Conservation (phyloP, 2,113 vertebrate species). For the Sprattus sprattus region DNA sequence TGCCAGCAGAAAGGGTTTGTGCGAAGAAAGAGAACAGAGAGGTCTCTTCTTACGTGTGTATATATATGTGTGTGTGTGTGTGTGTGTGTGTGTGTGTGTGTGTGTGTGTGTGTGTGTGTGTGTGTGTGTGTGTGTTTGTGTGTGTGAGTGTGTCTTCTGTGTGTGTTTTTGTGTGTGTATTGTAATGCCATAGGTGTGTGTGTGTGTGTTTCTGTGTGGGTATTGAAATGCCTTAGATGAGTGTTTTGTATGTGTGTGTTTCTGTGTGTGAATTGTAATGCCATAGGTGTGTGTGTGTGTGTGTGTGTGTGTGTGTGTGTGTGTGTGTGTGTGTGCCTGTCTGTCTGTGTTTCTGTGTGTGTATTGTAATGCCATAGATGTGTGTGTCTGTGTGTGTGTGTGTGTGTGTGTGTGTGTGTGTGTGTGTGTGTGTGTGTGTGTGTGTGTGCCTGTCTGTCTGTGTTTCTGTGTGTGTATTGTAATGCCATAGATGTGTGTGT, state of each 20-base stretch:
- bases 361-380: not conserved
- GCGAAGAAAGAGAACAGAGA: not conserved
- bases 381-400: not conserved
- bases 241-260: not conserved
- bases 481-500: slow-evolving; percentile 37
- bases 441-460: not conserved
- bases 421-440: slow-evolving; percentile 16
- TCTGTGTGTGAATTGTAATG: no score
- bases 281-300: no score
- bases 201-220: no score
- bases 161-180: not conserved
- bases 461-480: not conserved
- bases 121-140: no score
- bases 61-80: no score
- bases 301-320: not conserved
- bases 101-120: no score
- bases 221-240: no score
- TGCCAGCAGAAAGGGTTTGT: no score
- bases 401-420: not conserved
- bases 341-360: not conserved
- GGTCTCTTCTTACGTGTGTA: no score
- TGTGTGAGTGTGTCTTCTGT: no score
- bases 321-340: not conserved
- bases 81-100: no score
- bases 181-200: not conserved